Base-by-base conservation (phyloP, 2,113 vertebrate genomes). In the Diadophis punctatus region DNA sequence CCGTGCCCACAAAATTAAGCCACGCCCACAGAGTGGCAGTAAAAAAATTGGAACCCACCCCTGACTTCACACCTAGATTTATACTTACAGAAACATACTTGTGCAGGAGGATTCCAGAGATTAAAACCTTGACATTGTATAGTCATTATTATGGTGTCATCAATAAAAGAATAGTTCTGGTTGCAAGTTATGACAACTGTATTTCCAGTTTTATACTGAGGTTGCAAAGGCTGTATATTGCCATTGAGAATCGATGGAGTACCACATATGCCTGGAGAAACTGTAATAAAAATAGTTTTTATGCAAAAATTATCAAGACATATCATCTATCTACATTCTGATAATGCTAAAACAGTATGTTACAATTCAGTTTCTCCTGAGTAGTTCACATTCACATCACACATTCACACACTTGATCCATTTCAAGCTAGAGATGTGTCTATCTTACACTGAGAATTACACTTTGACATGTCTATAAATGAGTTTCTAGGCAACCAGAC, bases 61-160 rank as follows among this genome's bases (percentile, higher is more conserved):
- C n/a, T n/a, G n/a, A n/a, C n/a, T n/a, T n/a, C 20, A 87, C 3
- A 63, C 7, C 55, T 51, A 25, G 30, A 63, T 87, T 87, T 68
- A 52, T 91, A 91, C 91, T 16, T 91, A 91, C 85, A 27, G 12
- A 87, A 52, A 87, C 91, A 91, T 87, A 58, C 30, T 30, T 43
- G 56, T 49, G 51, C 22, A 39, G 56, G 46, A 52, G 91, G 91
- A 0, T 63, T 6, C 91, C 91, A 91, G 10, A 23, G 23, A 68
- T 91, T 91, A 49, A 87, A 87, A 30, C 91, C 91, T n/a, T 87
- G 18, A 49, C 91, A 91, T 3, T 8, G 18, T 51, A 16, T 39
- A 25, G 8, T 68, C 85, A 87, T 91, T 49, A 39, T 34, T 39
- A 27, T 87, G 56, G 85, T 91, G 39, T 63, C 91, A 91, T 91